Evolutionary conservation across 2,113 vertebrate genomes (phyloP).

Genomic region (Microtus ochrogaster): DNA sequence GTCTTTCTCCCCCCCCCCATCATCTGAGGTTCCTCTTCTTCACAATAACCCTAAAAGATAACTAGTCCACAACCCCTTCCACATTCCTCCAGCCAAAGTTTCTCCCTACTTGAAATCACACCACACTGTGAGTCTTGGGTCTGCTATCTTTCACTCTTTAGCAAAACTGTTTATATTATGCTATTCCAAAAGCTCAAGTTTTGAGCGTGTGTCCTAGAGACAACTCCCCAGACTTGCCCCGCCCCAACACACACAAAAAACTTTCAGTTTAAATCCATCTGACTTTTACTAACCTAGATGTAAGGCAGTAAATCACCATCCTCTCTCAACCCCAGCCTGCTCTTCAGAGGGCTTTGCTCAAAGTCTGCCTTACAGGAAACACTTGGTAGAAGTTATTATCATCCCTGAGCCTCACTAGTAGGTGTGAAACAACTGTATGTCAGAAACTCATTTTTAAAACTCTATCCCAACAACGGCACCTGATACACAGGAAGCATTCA

Average conservation of each 20-base stretch:
- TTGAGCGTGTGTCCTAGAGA: not conserved
- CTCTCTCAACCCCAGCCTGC: not conserved
- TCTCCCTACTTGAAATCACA: not conserved
- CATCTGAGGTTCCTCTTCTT: slow-evolving; percentile 9
- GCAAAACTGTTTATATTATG: not conserved
- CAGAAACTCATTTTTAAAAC: slow-evolving; percentile 31
- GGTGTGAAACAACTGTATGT: slow-evolving; percentile 27
- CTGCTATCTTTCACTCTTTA: not conserved
- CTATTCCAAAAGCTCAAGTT: not conserved
- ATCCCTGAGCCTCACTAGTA: not conserved
- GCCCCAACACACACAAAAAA: no score
- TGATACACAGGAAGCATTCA: slow-evolving; percentile 26
- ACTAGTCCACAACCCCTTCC: not conserved
- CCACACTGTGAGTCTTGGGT: not conserved
- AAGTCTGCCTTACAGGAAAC: not conserved
- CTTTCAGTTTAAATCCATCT: not conserved
- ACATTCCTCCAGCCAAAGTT: not conserved
- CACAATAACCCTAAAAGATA: not conserved
- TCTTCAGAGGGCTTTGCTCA: slow-evolving; percentile 6
- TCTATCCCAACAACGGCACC: not conserved
- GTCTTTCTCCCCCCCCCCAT: not conserved
- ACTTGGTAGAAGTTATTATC: not conserved
- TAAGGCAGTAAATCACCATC: not conserved
- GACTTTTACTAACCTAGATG: not conserved
- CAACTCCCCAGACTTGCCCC: accelerated